These are phyloP conservation scores for Alauda arvensis DNA, from an alignment of 2,797 vertebrate species.

Conservation along the genomic window DNA sequence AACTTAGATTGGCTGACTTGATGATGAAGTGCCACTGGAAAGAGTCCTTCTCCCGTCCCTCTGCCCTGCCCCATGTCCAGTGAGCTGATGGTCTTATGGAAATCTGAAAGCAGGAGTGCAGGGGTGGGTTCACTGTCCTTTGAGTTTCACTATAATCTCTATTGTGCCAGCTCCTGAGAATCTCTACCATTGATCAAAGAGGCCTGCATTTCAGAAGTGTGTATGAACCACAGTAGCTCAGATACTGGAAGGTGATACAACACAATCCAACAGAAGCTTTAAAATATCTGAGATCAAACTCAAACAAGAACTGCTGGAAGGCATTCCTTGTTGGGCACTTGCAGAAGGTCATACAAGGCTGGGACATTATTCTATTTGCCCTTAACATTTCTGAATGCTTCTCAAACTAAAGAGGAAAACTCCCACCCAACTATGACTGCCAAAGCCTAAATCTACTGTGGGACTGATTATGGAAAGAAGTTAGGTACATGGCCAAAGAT, in stretches of 20 bases:
- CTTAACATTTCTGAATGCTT: background rate
- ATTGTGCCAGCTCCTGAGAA: background rate
- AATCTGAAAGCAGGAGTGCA: background rate
- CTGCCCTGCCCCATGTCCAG: background rate
- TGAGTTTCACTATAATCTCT: background rate
- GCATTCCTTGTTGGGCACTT: background rate
- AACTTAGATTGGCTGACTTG: background rate
- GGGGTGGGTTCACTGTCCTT: background rate
- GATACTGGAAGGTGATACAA: background rate
- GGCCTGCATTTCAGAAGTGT: background rate
- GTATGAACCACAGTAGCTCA: background rate
- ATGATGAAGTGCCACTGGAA: background rate
- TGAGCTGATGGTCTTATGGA: background rate
- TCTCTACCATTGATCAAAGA: background rate
- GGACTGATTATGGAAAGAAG: background rate
- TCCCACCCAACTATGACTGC: background rate
- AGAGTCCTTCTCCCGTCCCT: background rate
- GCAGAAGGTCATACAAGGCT: background rate
- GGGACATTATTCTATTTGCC: background rate
- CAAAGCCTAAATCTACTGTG: background rate
- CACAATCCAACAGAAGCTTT: background rate
- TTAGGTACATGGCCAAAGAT: background rate
- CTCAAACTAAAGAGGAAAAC: background rate
- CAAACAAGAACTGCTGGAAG: background rate
- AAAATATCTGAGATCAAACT: background rate